Conservation (phyloP, 2,797 vertebrate species). For the Fistularia commersonii region DNA sequence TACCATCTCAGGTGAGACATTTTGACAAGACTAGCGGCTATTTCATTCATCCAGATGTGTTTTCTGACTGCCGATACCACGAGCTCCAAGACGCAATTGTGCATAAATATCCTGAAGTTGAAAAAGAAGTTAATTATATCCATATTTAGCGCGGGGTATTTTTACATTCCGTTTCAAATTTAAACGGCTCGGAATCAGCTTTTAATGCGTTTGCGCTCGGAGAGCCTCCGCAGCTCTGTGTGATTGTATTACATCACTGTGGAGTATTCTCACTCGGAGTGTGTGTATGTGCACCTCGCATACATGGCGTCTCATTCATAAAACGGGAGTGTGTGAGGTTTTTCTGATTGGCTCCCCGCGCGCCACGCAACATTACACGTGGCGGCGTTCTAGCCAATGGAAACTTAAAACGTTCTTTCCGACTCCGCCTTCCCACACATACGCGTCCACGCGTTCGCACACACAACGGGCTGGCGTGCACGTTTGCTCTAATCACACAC, state of each 20-base stretch:
- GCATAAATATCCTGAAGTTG: too few relatives aligned
- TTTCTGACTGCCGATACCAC: not conserved
- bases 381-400: constrained; percentile 58
- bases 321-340: constrained; percentile 52
- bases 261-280: constrained; percentile 56
- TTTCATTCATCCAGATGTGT: too few relatives aligned
- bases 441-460: constrained; percentile 22
- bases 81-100: not conserved
- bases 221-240: constrained; percentile 36
- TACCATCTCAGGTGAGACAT: not conserved
- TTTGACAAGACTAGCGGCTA: too few relatives aligned
- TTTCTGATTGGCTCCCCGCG: constrained; percentile 52
- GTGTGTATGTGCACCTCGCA: constrained; percentile 50
- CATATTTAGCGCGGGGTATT: too few relatives aligned
- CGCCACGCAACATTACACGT: constrained; percentile 61
- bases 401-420: constrained; percentile 50
- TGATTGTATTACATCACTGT: constrained; percentile 68
- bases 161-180: not conserved
- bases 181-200: constrained; percentile 11
- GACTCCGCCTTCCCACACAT: constrained; percentile 57
- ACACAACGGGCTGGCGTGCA: constrained; percentile 33
- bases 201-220: constrained; percentile 18
- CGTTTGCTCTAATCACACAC: constrained; percentile 42
- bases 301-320: constrained; percentile 72
- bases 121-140: too few relatives aligned